phyloP scores from a whole-genome alignment of 2,113 vertebrate species.

The Cryptotis parvus region DNA sequence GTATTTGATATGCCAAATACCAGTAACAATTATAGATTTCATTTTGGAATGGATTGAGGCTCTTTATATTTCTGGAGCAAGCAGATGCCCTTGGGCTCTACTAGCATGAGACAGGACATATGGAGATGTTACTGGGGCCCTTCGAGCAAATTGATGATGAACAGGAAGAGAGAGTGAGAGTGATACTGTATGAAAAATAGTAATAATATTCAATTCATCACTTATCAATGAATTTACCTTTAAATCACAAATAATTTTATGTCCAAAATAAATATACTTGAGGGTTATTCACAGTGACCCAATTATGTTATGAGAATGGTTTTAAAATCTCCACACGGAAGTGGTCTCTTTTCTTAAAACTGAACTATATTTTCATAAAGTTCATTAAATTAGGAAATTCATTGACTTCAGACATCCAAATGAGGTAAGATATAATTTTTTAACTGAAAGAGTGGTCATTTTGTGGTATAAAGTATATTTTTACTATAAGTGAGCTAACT shows the following conservation, averaged over 20 bases:
- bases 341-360: background rate
- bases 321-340: background rate
- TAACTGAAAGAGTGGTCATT: background rate
- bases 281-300: background rate
- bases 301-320: background rate
- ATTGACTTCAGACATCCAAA: background rate
- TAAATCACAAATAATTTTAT: background rate
- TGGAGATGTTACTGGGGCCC: no score
- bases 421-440: background rate
- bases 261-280: background rate
- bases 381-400: slow-evolving; percentile 1
- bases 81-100: no score
- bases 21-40: no score
- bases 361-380: background rate
- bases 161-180: no score
- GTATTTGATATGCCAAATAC: no score
- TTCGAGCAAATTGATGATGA: no score
- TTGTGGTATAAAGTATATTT: background rate
- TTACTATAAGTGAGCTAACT: background rate
- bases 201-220: background rate
- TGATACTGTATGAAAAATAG: background rate
- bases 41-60: no score
- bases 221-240: background rate
- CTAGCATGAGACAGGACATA: no score
- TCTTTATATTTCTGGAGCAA: no score